Base-by-base conservation (phyloP, 2,888 invertebrate species). In the Therioaphis trifolii region DNA sequence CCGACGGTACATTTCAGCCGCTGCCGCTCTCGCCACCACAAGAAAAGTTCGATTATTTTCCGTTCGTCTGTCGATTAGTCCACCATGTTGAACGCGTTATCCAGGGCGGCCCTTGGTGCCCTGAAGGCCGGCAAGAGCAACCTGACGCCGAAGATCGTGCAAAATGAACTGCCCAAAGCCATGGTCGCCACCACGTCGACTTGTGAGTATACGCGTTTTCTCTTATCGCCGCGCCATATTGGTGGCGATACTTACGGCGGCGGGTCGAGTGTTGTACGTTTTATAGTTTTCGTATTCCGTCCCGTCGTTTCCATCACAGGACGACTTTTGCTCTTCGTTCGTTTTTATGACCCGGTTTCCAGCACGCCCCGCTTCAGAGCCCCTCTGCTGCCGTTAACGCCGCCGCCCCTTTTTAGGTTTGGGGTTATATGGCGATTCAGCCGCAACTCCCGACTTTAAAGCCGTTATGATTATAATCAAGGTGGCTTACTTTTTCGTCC, bases 11-110 rank as follows among this genome's bases (percentile, higher is more conserved):
- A 15, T 24, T 24, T 21, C 21, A 58, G 29, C 55, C 43, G 40
- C 18, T 40, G 78, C 55, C 24, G 18, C 18, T 55, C 68, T 18
- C 68, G 7, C 5, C 2, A 18, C 7, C 35, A 35, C 7, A 35
- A 35, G 35, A 35, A 3, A 35, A 5, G 7, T 35, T n/a, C n/a
- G n/a, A n/a, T 35, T 35, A 35, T 35, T 35, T 35, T 35, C 63
- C 18, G 29, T 29, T 15, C 29, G 7, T 12, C 24, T 35, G 49
- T 18, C 43, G 0, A 18, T 4, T 5, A 46, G 2, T 12, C 24
- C 3, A 40, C 40, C 66, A 91, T 92, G 91, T 91, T 91, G 90
- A 91, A 90, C 87, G 90, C 90, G 87, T 89, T 91, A 85, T 89
- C 90, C 87, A 90, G 90, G 89, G 90, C 91, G 87, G 90, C 91